Conservation (phyloP, 2,113 vertebrate genomes). For the Seriola quinqueradiata region DNA sequence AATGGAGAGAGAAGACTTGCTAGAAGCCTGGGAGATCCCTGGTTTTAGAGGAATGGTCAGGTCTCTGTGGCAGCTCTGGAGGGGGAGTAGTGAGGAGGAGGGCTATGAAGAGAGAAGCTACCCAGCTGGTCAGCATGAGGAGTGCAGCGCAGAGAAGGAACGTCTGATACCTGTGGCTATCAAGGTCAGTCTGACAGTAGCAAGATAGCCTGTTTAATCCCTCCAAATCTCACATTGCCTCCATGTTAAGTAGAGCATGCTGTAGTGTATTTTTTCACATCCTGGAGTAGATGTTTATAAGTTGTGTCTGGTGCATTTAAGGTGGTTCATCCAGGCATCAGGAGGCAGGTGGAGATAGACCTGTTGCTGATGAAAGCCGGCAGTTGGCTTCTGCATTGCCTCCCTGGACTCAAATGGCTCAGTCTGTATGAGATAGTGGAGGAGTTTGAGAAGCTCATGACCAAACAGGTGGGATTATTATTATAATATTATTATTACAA, state of each 20-base stretch:
- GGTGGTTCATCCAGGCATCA: conserved; percentile 95
- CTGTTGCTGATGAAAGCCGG: conserved; percentile 92
- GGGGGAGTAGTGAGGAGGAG: conserved; percentile 57
- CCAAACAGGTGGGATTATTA: conserved; percentile 87
- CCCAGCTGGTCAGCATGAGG: conserved; percentile 19
- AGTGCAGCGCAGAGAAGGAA: conserved; percentile 52
- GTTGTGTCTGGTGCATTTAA: conserved; percentile 55
- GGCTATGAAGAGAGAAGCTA: conserved; percentile 45
- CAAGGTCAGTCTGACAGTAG: conserved; percentile 87
- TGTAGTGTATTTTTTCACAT: neutral
- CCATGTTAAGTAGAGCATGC: neutral
- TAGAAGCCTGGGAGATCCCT: conserved; percentile 86
- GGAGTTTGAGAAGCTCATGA: conserved; percentile 98
- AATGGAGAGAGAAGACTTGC: conserved; percentile 74
- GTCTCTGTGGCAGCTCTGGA: conserved; percentile 72
- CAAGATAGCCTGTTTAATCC: neutral
- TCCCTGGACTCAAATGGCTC: conserved; percentile 96
- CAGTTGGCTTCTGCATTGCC: conserved; percentile 87
- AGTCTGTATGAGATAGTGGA: conserved; percentile 92
- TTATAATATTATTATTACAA: too few species aligned
- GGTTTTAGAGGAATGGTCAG: conserved; percentile 79
- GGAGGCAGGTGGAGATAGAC: conserved; percentile 91
- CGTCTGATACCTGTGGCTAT: conserved; percentile 91
- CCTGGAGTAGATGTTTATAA: neutral
- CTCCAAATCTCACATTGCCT: neutral